Base-by-base conservation (phyloP, 2,888 invertebrate genomes). In the Patella depressa region DNA sequence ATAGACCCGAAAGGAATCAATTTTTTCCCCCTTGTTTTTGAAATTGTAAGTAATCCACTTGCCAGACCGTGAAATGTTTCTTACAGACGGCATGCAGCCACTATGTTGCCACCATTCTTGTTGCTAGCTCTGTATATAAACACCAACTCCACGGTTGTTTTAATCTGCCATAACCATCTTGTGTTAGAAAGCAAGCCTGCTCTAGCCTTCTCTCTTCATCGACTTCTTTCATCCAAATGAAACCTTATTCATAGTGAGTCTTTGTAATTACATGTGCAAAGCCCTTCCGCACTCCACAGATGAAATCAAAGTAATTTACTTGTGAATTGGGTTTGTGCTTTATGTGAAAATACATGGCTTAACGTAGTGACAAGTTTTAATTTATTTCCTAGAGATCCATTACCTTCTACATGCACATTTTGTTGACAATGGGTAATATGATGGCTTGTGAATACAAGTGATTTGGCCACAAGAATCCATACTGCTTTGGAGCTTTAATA, bases 251-350 rank as follows among this genome's bases (percentile, higher is more conserved):
- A 55, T 53, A 57, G 69, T 69, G 70, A 45, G 57, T 73, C 80
- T 76, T 77, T 77, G 76, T 80, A 80, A 80, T 80, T 80, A 80
- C 80, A 73, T 71, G 80, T 78, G 78, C 78, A 80, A 77, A 78
- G 76, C 76, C 73, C 76, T 74, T 72, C 59, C 73, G 59, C 75
- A 70, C 71, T 78, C 73, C 73, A 74, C 69, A 72, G 79, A 77
- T 74, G 73, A 73, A 81, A 79, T 82, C 82, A 71, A 72, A 77
- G 81, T 79, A 82, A 82, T 82, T 81, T 82, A 80, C 80, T 79
- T 75, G 80, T 75, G 82, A 82, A 82, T 80, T 78, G 81, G 78
- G 78, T 81, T 79, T 82, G 82, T 81, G 81, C 82, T 81, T 78
- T 80, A 80, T 79, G 77, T 76, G 82, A 82, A 81, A 82, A 82